Evolutionary conservation across 2,113 vertebrate species (phyloP).

Genomic region (Pampusana beccarii): DNA sequence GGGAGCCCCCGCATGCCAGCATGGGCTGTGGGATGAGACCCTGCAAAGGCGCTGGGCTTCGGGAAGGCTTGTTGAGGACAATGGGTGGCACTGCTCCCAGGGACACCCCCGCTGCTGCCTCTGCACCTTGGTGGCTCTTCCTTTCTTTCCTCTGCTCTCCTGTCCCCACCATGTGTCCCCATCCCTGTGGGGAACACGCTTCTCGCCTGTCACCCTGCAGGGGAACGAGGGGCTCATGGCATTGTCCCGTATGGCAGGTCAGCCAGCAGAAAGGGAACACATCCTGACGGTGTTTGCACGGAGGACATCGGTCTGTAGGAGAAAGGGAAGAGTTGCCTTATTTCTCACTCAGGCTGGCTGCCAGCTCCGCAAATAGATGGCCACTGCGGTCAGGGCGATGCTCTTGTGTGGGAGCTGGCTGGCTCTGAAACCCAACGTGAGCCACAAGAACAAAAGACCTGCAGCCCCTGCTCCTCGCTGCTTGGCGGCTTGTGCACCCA

Average conservation of each 20-base stretch:
- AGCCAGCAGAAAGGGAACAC: background rate
- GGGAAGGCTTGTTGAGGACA: background rate
- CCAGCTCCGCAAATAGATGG: constrained; percentile 13
- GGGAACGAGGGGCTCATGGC: background rate
- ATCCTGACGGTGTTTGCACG: background rate
- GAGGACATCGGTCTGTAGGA: background rate
- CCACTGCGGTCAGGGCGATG: background rate
- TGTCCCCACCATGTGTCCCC: background rate
- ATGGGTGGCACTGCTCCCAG: background rate
- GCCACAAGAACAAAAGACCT: background rate
- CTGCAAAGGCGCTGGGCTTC: background rate
- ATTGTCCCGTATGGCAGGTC: background rate
- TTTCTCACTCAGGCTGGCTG: background rate
- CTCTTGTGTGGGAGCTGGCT: background rate
- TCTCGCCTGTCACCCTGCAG: accelerated
- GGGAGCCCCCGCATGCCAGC: background rate
- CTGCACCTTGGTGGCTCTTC: background rate
- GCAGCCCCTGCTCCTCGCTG: accelerated
- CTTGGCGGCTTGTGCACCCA: background rate
- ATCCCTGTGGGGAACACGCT: accelerated
- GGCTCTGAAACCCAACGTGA: background rate
- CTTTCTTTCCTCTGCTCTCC: background rate
- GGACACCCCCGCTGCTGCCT: background rate
- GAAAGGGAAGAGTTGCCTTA: background rate
- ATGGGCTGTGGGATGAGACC: background rate